Base-by-base conservation (phyloP, 2,797 vertebrate species). In the Pterois miles region DNA sequence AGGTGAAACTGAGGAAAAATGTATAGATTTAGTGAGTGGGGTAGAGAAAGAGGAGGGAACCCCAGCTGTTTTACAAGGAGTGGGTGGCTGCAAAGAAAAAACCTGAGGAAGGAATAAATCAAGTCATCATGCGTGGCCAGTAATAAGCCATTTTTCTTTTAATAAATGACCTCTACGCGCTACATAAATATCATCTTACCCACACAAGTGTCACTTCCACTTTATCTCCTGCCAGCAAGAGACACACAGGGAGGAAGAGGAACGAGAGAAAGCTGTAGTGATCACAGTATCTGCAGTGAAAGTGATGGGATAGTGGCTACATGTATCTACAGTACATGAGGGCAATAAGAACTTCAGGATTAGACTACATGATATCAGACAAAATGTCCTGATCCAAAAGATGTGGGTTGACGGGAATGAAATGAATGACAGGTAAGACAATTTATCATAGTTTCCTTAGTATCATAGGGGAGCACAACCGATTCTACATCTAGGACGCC, bases 101-200 rank as follows among this genome's bases (percentile, higher is more conserved):
- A 68, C n/a, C 52, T 4, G 52, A 25, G 59, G 69, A 68, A 65
- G 56, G 73, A 48, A 89, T 82, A 81, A 86, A 88, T 88, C 86
- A 81, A 76, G 83, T 68, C 71, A 84, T 88, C 87, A 90, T 65
- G 40, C 65, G 20, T 34, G 65, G 71, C 52, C 56, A 20, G 75
- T 86, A 92, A 89, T 85, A 80, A 86, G 78, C 56, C 76, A 76
- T 88, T 89, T 91, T 72, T 88, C 78, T 81, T 85, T 67, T 74
- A 86, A 87, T 78, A 87, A 88, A 93, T 81, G 85, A 89, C 83
- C 73, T 72, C 54, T 11, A 23, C 1, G 16, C 8, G 38, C 74
- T 52, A 77, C 81, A 88, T 90, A 89, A 92, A 89, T 90, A 89
- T 81, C 33, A 76, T 85, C 68, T 73, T 74, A 74, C 73, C 70